These are phyloP conservation scores for Pithecia hirsuta DNA, from an alignment of 2,797 vertebrate genomes.

Conservation along the genomic window DNA sequence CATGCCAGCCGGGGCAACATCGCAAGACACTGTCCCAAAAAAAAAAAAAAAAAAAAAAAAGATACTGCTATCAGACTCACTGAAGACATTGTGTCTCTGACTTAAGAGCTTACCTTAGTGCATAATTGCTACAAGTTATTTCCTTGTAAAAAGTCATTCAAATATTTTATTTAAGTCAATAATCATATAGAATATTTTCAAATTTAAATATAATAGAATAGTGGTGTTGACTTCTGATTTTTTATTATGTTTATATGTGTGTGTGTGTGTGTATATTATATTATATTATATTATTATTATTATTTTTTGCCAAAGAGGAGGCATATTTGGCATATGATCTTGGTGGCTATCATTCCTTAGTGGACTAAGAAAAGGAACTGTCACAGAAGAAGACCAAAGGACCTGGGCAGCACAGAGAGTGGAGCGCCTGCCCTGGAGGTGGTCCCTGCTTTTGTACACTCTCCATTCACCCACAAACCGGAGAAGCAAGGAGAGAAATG, in stretches of 20 bases:
- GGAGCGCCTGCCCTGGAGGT: not conserved
- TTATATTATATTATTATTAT: no score
- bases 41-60: not conserved
- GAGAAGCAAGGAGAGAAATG: not conserved
- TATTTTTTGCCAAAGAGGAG: not conserved
- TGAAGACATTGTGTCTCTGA: not conserved
- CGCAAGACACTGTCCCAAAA: no score
- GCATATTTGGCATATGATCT: not conserved
- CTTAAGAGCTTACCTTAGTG: not conserved
- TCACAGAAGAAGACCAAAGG: not conserved
- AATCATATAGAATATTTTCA: conserved; percentile 9
- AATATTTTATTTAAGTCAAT: conserved; percentile 40
- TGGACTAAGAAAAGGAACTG: not conserved
- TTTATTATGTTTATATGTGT: not conserved
- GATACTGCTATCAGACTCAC: not conserved
- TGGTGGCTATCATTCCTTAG: conserved; percentile 8
- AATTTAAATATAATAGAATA: conserved; percentile 8
- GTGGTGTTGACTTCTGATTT: not conserved
- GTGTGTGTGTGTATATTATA: fast-evolving
- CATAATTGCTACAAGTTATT: not conserved
- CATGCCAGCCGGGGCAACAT: no score
- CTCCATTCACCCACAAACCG: not conserved
- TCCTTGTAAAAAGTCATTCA: conserved; percentile 25
- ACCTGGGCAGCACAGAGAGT: no score
- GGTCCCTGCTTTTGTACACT: not conserved